Conservation (phyloP, 2,797 vertebrate genomes). For the Chloroceryle amazona region DNA sequence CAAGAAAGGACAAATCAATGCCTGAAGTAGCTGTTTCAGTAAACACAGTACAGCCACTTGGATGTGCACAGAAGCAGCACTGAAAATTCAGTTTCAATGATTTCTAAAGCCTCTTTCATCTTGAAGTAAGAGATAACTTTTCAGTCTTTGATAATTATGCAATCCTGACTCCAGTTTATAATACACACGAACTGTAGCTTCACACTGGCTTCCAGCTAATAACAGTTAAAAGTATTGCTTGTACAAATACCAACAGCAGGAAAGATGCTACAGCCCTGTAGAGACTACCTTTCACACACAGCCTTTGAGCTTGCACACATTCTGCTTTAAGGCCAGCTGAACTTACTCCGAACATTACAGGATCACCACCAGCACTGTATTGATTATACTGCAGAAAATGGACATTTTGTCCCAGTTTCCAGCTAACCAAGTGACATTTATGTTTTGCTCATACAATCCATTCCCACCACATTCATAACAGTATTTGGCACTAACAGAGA, state of each 20-base stretch:
- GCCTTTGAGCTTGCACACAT: not conserved
- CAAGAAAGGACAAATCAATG: not conserved
- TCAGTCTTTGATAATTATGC: not conserved
- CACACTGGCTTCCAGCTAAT: not conserved
- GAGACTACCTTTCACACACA: not conserved
- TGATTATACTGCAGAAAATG: not conserved
- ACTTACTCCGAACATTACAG: not conserved
- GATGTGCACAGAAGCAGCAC: not conserved
- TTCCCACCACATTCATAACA: not conserved
- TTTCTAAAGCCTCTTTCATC: not conserved
- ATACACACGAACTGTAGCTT: not conserved
- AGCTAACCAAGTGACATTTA: not conserved
- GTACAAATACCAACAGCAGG: not conserved
- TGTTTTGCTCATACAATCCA: not conserved
- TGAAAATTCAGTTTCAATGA: not conserved
- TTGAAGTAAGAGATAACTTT: not conserved
- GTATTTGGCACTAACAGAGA: not conserved
- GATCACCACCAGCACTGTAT: not conserved
- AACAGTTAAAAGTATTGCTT: not conserved
- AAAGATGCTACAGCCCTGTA: not conserved
- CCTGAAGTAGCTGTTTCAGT: not conserved
- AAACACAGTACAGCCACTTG: not conserved
- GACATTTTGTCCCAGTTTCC: not conserved
- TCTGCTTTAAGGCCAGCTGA: not conserved
- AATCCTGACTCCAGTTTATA: not conserved